Conservation (phyloP, 2,888 invertebrate species). For the Muscina levida region DNA sequence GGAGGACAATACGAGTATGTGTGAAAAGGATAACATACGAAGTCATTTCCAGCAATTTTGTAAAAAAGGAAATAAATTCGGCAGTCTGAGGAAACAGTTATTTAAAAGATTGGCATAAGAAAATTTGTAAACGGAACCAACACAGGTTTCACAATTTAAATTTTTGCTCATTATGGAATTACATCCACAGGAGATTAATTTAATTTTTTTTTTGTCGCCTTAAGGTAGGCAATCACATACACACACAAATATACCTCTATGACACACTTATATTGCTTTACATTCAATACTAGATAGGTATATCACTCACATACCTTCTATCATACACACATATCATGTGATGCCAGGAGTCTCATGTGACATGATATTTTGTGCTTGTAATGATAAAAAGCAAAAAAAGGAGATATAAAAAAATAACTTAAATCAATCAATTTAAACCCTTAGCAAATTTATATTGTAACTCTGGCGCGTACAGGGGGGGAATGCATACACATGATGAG, state of each 20-base stretch:
- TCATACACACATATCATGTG: neutral
- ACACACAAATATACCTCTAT: no score
- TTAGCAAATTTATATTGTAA: constrained; percentile 1
- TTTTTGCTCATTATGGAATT: no score
- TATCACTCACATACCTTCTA: neutral
- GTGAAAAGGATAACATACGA: no score
- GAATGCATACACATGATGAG: constrained; percentile 22
- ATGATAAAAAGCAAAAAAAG: constrained; percentile 37
- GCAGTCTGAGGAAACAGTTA: no score
- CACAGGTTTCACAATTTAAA: no score
- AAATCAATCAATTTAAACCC: constrained; percentile 57
- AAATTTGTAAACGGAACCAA: no score
- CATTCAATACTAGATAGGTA: neutral
- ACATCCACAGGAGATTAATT: no score
- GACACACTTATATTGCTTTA: neutral
- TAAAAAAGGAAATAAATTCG: no score
- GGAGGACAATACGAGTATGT: no score
- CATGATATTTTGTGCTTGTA: constrained; percentile 28
- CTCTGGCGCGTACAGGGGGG: neutral
- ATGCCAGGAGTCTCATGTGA: constrained; percentile 34
- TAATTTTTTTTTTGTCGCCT: constrained; percentile 38
- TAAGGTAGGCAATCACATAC: constrained; percentile 43
- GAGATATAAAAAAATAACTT: constrained; percentile 6
- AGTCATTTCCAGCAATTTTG: no score
- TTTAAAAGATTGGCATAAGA: no score